These are phyloP conservation scores for Schizopygopsis malacanthus DNA, from an alignment of 2,797 vertebrate species.

Conservation along the genomic window DNA sequence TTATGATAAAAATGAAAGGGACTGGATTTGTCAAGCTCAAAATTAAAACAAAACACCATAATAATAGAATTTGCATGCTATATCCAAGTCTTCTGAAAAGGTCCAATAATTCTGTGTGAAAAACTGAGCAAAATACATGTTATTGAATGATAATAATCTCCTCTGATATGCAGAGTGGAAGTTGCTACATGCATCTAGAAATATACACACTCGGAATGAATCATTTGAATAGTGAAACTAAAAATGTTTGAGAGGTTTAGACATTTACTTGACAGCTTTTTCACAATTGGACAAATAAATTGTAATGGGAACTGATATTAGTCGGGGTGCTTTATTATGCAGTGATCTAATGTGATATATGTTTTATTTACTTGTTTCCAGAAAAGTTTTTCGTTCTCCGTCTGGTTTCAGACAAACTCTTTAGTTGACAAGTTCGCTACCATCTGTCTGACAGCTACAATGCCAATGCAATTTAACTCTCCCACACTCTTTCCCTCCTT, in stretches of 20 bases:
- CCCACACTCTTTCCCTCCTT: constrained; percentile 20
- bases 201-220: background rate
- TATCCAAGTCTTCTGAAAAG: background rate
- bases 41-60: background rate
- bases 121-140: background rate
- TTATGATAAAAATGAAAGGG: background rate
- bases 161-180: background rate
- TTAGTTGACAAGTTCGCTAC: background rate
- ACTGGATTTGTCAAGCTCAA: background rate
- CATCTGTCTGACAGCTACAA: constrained; percentile 31
- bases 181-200: background rate
- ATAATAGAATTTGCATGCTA: background rate
- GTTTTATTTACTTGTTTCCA: background rate
- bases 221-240: background rate
- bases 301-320: background rate
- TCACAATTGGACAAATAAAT: background rate
- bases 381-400: background rate
- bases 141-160: background rate
- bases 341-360: background rate
- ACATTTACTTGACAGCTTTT: background rate
- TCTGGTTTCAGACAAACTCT: constrained; percentile 23
- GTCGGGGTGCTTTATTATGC: background rate
- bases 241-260: background rate
- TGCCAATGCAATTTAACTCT: constrained; percentile 26
- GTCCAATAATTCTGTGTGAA: background rate